Evolutionary conservation across 2,113 vertebrate genomes (phyloP).

Genomic region (Elephantulus edwardii): DNA sequence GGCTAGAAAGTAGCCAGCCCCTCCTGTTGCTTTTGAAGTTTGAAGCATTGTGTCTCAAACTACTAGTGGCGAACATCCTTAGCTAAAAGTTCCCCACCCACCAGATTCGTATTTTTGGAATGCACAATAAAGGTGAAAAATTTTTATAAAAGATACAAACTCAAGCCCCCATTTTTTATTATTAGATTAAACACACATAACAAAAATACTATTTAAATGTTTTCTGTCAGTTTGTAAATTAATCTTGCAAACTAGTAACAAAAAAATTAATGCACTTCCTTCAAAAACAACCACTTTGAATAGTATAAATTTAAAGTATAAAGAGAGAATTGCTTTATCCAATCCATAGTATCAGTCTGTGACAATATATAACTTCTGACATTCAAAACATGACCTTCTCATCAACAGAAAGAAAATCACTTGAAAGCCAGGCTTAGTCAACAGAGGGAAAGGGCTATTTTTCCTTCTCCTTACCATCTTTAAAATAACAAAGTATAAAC

Average conservation of each 20-base stretch:
- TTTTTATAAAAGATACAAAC: no score
- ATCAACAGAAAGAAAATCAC: neutral
- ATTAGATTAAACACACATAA: neutral
- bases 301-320: neutral
- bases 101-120: neutral
- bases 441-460: neutral
- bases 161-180: neutral
- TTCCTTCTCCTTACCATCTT: neutral
- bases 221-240: neutral
- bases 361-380: neutral
- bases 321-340: neutral
- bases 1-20: neutral
- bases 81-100: neutral
- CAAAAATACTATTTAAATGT: neutral
- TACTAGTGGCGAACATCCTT: neutral
- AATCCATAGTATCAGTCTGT: neutral
- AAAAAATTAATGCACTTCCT: neutral
- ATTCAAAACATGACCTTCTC: neutral
- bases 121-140: no score
- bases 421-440: neutral
- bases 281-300: neutral
- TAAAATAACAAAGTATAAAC: neutral
- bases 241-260: neutral
- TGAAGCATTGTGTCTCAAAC: neutral
- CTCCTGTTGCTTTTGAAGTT: neutral